Base-by-base conservation (phyloP, 2,113 vertebrate species). In the Symphodus melops region DNA sequence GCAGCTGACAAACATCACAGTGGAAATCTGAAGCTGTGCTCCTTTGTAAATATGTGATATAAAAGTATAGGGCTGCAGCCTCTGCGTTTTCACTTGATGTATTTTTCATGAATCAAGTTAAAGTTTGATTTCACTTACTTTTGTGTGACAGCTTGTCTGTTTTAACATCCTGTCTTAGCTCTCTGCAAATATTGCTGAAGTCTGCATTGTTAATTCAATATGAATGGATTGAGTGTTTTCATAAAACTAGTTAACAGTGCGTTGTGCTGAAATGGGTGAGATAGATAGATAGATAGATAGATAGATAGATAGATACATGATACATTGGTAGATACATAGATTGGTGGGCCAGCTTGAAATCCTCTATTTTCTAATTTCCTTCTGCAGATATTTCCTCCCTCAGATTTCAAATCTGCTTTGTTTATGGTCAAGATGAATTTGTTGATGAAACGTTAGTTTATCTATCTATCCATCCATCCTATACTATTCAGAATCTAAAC, bases 71-170 rank as follows among this genome's bases (percentile, higher is more conserved):
- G 2, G 49, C 53, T 62, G 68, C 21, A 56, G 33, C n/a, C 68
- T 88, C 58, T 44, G n/a, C 49, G 44, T 20, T 80, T 72, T 53
- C 55, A 71, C 36, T 19, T 8, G 10, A 66, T 79, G 36, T 42
- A 58, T 62, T 71, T 41, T 90, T 83, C 49, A 68, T 58, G 63
- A 73, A 68, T 65, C 1, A 1, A 42, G 36, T 75, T 57, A 60
- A 70, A 74, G 68, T 56, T 60, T 52, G 9, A 74, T 61, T 70
- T 81, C 53, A 23, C 20, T 72, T 56, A 70, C 79, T 73, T 73
- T 55, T 63, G 63, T 60, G 68, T 72, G 72, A 69, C 56, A 68
- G 55, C 37, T 28, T 73, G 57, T 63, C 39, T 48, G 58, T 82
- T 55, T 58, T 60, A 58, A 79, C 70, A 76, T 49, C 41, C 48